Percentiles rank a stretch among this genome's conserved stretches.
phyloP scores from a whole-genome alignment of 2,888 invertebrate genomes.

The Luperina nickerlii region DNA sequence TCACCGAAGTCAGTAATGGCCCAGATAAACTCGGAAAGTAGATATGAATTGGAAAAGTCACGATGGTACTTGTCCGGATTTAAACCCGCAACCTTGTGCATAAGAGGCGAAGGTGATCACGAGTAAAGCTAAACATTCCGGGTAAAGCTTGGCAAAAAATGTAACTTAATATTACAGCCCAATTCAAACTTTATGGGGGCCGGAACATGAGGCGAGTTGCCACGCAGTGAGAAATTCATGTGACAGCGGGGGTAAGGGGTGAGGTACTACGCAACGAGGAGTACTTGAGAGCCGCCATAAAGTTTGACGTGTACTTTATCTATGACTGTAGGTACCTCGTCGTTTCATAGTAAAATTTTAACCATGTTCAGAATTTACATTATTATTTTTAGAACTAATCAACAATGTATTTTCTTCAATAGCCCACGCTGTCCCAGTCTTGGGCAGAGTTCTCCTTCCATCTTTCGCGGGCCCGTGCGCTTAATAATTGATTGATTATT shows the following conservation, averaged over 20 bases:
- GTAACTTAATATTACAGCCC: neutral
- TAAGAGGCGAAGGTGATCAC: no score
- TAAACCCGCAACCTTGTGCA: neutral
- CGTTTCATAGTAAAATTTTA: neutral
- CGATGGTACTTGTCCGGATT: neutral
- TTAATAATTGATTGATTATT: neutral
- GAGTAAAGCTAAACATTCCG: no score
- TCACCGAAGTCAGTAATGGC: neutral
- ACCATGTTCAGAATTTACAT: neutral
- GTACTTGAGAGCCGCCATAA: neutral
- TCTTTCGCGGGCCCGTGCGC: neutral
- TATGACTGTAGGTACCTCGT: no score
- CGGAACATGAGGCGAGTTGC: neutral
- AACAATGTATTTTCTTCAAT: neutral
- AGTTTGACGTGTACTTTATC: no score
- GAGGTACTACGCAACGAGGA: neutral
- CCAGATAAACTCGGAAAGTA: neutral
- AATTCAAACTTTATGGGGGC: neutral
- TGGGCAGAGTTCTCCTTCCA: neutral
- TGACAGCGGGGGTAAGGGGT: neutral
- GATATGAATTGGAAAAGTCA: neutral
- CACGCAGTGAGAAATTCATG: neutral
- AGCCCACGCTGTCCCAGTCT: neutral
- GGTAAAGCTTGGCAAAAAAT: no score
- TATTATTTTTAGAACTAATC: neutral